Base-by-base conservation (phyloP, 2,888 invertebrate genomes). In the Xestia xanthographa region DNA sequence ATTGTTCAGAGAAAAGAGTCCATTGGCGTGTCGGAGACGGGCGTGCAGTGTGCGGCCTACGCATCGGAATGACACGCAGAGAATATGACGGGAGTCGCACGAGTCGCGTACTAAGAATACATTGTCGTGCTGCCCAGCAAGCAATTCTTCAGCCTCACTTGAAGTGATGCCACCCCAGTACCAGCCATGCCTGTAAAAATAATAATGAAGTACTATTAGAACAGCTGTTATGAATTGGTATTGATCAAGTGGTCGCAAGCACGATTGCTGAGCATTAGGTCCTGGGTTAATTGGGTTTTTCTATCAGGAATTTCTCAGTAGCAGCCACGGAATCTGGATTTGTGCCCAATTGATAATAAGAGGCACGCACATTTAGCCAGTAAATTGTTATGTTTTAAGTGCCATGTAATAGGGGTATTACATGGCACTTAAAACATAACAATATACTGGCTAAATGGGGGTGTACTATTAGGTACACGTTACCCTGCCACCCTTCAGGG, bases 111-210 rank as follows among this genome's bases (percentile, higher is more conserved):
- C 98, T 85, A 98, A 95, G 91, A 98, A 98, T 6, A 98, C 97
- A 90, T 98, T 98, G 90, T 98, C 98, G 83, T 97, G 97, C 91
- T 97, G 97, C 79, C 97, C 97, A 78, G 97, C 94, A 77, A 98
- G 94, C 83, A 97, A 97, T 85, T 97, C 97, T 90, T 98, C 98
- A 22, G 98, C 98, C 90, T 98, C 98, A 88, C 97, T 97, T 88
- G 97, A 97, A 43, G 97, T 97, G 86, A 98, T 97, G 50, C 98
- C 97, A 75, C 98, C 98, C 98, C 98, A 98, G 91, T 98, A 98
- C 98, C 98, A 98, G 71, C 96, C 96, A 92, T 96, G 95, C 94
- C 97, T 96, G 90, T 41, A 92, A 93, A 82, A 75, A 67, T 53
- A 72, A 62, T 5, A 63, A 67, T 34, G 38, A 45, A 67, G 14